Conservation (phyloP, 2,888 invertebrate species). For the Lasius platythorax region DNA sequence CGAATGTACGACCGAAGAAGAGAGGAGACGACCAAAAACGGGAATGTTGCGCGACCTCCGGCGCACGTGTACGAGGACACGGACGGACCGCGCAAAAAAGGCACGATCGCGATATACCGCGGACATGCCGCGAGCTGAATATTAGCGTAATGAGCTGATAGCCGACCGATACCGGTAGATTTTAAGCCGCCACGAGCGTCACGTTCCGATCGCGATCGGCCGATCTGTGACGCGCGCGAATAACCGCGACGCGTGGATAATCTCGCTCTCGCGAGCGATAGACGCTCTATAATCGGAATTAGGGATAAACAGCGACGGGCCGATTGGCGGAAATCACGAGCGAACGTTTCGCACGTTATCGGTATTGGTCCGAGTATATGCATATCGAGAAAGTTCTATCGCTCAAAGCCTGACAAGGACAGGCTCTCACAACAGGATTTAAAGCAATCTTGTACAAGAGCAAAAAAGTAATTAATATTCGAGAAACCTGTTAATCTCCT, state of each 20-base stretch:
- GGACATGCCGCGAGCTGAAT: conserved; percentile 84
- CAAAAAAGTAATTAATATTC: neutral
- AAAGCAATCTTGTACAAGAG: neutral
- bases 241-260: conserved; percentile 74
- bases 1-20: conserved; percentile 19
- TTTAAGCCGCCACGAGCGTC: conserved; percentile 78
- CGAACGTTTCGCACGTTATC: neutral
- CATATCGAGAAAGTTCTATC: conserved; percentile 13
- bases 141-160: conserved; percentile 85
- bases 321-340: conserved; percentile 56
- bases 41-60: conserved; percentile 48
- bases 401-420: neutral
- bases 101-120: conserved; percentile 83
- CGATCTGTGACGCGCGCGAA: conserved; percentile 57
- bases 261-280: conserved; percentile 30
- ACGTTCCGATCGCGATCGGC: conserved; percentile 74
- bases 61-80: conserved; percentile 54
- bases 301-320: conserved; percentile 1
- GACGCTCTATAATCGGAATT: conserved; percentile 39
- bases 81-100: conserved; percentile 76
- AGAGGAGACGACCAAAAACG: conserved; percentile 62
- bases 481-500: neutral
- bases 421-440: neutral
- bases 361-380: neutral
- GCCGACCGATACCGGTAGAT: conserved; percentile 80